A percentile compares a stretch with the other conserved stretches of the same genome.
Evolutionary conservation across 2,113 vertebrate genomes (phyloP).

Genomic region (Agelaius tricolor): DNA sequence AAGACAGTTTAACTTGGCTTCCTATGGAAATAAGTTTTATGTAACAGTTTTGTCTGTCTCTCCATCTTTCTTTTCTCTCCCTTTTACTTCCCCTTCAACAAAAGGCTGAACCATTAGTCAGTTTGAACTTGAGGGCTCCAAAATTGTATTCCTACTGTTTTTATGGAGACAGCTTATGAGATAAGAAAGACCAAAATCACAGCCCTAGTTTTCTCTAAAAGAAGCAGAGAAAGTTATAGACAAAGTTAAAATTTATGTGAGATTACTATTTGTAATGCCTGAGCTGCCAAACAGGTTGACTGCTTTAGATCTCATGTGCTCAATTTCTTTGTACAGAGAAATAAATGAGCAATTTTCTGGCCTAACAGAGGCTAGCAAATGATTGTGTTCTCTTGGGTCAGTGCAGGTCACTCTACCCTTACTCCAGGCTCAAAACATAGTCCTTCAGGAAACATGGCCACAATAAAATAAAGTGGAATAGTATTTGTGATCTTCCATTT

Average conservation of each 20-base stretch:
- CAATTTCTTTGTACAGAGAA: background rate
- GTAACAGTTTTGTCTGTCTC: conserved; percentile 39
- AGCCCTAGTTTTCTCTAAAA: conserved; percentile 15
- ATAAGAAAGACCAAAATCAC: conserved; percentile 27
- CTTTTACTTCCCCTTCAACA: background rate
- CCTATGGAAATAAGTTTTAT: conserved; percentile 53
- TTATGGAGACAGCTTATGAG: conserved; percentile 20
- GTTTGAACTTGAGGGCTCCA: background rate
- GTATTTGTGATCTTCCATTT: background rate
- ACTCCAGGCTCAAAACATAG: background rate
- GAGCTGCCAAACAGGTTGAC: background rate
- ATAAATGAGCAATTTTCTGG: background rate
- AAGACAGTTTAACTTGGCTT: conserved; percentile 45
- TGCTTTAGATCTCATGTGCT: background rate
- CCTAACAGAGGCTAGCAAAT: background rate
- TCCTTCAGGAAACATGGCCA: background rate
- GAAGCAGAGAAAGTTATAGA: background rate
- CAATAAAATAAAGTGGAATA: background rate
- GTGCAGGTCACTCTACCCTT: background rate
- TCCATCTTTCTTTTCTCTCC: conserved; percentile 13
- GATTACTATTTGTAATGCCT: background rate
- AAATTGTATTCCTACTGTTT: conserved; percentile 7
- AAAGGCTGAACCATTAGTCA: conserved; percentile 13
- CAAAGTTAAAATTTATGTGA: background rate
- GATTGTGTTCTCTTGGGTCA: background rate